Evolutionary conservation across 2,797 vertebrate genomes (phyloP).

Genomic region (Amblyraja radiata): DNA sequence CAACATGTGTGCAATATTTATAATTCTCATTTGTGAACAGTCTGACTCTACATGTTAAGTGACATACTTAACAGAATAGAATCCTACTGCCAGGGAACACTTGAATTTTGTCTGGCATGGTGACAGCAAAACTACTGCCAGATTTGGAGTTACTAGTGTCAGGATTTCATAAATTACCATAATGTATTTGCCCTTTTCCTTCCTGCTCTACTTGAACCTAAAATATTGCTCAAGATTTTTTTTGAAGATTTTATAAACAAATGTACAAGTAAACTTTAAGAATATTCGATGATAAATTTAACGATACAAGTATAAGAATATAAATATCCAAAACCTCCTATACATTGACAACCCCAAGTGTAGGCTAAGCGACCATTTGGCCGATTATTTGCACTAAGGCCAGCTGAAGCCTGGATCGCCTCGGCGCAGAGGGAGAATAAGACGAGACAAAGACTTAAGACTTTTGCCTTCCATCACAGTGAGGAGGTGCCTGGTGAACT

Average conservation of each 20-base stretch:
- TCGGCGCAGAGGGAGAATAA: no score
- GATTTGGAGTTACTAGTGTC: not conserved
- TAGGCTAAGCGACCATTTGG: no score
- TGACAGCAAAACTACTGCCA: no score
- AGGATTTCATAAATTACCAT: constrained; percentile 2
- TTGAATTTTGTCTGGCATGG: not conserved
- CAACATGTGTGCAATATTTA: not conserved
- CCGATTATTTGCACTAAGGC: no score
- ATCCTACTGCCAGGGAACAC: not conserved
- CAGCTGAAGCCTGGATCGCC: no score
- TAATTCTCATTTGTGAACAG: not conserved
- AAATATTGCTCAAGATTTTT: not conserved
- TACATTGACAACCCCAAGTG: no score
- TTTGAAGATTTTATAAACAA: no score
- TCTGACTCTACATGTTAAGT: not conserved
- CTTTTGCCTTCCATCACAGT: no score
- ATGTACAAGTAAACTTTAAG: not conserved
- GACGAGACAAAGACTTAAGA: no score
- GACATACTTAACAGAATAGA: not conserved
- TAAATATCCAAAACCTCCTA: no score
- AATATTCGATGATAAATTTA: not conserved
- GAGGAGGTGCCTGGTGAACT: no score
- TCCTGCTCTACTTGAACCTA: not conserved
- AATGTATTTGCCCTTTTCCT: not conserved
- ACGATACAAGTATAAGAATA: not conserved